Evolutionary conservation across 64 coral and sea anemone species (phyloP).

Genomic region (Montipora sp.): DNA sequence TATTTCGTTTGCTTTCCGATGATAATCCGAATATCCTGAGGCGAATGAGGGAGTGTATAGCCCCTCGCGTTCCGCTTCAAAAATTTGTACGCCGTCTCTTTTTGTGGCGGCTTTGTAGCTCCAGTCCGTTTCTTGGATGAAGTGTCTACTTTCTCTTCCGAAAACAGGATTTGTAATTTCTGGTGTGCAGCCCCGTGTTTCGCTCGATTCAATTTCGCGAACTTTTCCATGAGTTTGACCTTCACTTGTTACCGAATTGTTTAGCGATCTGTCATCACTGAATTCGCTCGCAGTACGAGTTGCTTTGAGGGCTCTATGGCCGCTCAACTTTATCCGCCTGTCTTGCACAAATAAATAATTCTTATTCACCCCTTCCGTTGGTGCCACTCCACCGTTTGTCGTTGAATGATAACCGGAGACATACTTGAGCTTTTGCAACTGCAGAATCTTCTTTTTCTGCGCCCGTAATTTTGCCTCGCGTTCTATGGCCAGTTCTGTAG

Average conservation of each 20-base stretch:
- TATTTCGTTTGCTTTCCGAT: slow-evolving; percentile 43
- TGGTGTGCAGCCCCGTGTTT: neutral
- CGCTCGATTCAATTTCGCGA: neutral
- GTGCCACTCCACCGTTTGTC: neutral
- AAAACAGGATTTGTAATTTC: neutral
- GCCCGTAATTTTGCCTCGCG: slow-evolving; percentile 35
- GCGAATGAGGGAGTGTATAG: neutral
- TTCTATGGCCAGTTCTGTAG: slow-evolving; percentile 20
- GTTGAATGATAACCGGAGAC: neutral
- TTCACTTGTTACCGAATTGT: neutral
- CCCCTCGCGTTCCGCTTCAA: neutral
- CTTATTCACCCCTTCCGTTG: neutral
- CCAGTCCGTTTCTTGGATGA: neutral
- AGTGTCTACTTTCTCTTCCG: neutral
- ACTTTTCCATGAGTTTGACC: neutral
- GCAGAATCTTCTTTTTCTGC: slow-evolving; percentile 50
- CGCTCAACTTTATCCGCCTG: neutral
- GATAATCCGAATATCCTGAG: neutral
- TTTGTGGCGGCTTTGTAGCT: neutral
- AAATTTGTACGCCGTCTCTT: neutral
- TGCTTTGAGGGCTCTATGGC: neutral
- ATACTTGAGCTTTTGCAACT: slow-evolving; percentile 34
- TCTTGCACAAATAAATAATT: slow-evolving; percentile 8
- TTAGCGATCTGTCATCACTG: neutral
- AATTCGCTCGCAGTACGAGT: neutral